phyloP scores from a whole-genome alignment of 2,888 invertebrate species.

The Drosophila suboccidentalis region DNA sequence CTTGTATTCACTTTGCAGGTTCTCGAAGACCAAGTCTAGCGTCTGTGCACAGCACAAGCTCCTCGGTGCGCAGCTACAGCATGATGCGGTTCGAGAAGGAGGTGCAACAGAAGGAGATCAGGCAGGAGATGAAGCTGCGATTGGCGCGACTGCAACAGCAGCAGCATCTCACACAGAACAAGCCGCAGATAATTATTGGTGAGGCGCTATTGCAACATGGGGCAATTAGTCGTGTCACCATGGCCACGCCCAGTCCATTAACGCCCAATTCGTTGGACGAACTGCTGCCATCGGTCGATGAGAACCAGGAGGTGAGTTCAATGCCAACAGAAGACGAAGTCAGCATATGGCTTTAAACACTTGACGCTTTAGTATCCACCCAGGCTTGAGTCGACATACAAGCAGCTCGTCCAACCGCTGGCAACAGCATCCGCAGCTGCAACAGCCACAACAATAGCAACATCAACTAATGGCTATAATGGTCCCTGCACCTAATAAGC shows the following conservation, averaged over 20 bases:
- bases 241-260: constrained; percentile 90
- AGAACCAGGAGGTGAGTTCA: constrained; percentile 90
- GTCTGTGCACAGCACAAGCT: constrained; percentile 93
- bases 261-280: constrained; percentile 94
- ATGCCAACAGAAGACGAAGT: constrained; percentile 3
- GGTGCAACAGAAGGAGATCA: constrained; percentile 92
- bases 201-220: constrained; percentile 84
- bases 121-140: constrained; percentile 91
- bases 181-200: constrained; percentile 86
- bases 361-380: constrained; percentile 69
- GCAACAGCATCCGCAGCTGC: constrained; percentile 19
- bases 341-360: constrained; percentile 24
- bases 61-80: constrained; percentile 93
- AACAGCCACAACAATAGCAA: constrained; percentile 23
- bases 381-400: constrained; percentile 64
- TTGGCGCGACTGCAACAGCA: constrained; percentile 89
- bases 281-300: constrained; percentile 92
- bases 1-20: constrained; percentile 87
- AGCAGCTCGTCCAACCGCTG: constrained; percentile 71
- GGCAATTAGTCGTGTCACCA: constrained; percentile 76
- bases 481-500: constrained; percentile 87
- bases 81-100: constrained; percentile 92
- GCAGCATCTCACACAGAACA: constrained; percentile 87
- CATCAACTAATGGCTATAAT: constrained; percentile 77
- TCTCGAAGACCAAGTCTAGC: constrained; percentile 95